These are phyloP conservation scores for Synchiropus splendidus DNA, from an alignment of 2,113 vertebrate species.

Conservation along the genomic window DNA sequence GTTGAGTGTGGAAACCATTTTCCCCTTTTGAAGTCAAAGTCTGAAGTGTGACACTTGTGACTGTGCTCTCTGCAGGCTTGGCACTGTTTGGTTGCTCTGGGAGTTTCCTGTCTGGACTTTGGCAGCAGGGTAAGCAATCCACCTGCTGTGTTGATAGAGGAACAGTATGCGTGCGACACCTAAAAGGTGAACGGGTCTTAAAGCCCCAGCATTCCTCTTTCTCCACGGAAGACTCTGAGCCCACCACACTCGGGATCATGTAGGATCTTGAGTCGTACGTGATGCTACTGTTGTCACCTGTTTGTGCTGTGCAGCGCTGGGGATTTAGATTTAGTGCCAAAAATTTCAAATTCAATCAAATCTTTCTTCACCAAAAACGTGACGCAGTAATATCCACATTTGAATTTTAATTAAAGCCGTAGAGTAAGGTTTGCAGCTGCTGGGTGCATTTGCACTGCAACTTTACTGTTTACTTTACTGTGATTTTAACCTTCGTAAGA, in stretches of 20 bases:
- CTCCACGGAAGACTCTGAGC: slow-evolving; percentile 20
- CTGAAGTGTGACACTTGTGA: neutral
- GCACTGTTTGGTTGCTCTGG: slow-evolving; percentile 84
- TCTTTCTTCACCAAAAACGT: no score
- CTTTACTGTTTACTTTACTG: no score
- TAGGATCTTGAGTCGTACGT: slow-evolving; percentile 5
- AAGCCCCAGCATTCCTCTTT: slow-evolving; percentile 34
- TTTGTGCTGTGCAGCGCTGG: no score
- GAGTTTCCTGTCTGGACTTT: slow-evolving; percentile 75
- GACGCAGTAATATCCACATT: no score
- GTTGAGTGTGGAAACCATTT: no score
- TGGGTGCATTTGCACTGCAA: no score
- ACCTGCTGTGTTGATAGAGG: slow-evolving; percentile 67
- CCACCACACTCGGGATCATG: slow-evolving; percentile 16
- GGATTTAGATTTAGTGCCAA: no score
- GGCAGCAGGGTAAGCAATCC: slow-evolving; percentile 78
- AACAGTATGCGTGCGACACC: slow-evolving; percentile 51
- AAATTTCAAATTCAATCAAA: no score
- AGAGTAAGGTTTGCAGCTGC: no score
- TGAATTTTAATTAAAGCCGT: no score
- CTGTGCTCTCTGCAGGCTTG: slow-evolving; percentile 67
- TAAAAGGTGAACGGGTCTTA: slow-evolving; percentile 46
- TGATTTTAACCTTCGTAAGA: no score
- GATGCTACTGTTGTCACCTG: no score
- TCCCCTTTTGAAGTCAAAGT: neutral